phyloP scores from a whole-genome alignment of 2,888 invertebrate genomes.

The Nezara viridula region DNA sequence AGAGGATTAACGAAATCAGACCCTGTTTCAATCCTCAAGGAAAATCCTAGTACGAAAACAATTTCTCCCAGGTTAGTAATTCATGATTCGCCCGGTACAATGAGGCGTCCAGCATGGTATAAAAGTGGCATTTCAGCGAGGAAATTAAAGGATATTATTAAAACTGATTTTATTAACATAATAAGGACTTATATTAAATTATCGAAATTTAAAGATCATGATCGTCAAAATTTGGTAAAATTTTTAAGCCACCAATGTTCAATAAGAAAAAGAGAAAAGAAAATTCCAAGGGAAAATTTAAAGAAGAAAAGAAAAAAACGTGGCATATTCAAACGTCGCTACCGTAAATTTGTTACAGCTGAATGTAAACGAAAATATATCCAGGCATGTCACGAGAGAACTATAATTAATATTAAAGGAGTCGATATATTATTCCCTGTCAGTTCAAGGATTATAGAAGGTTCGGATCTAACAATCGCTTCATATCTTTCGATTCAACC shows the following conservation, averaged over 20 bases:
- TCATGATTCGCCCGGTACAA: not conserved
- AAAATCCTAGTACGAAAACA: not conserved
- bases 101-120: not conserved
- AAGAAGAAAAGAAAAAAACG: not conserved
- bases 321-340: not conserved
- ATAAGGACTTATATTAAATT: not conserved
- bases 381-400: not conserved
- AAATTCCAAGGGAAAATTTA: not conserved
- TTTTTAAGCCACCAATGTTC: not conserved
- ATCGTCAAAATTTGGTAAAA: not conserved
- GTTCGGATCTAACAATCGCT: not conserved
- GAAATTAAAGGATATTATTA: not conserved
- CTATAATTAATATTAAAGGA: not conserved
- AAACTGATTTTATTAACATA: not conserved
- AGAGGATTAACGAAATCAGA: not conserved
- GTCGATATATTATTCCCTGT: not conserved
- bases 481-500: not conserved
- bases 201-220: not conserved
- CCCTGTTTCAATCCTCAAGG: not conserved
- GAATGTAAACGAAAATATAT: not conserved
- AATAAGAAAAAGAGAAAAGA: not conserved
- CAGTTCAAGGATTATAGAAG: not conserved
- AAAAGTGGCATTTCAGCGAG: not conserved
- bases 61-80: not conserved
- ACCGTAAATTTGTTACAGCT: not conserved